Percentiles rank a stretch among this genome's conserved stretches.
These are phyloP conservation scores for Dromas ardeola DNA, from an alignment of 2,113 vertebrate species.

Conservation along the genomic window DNA sequence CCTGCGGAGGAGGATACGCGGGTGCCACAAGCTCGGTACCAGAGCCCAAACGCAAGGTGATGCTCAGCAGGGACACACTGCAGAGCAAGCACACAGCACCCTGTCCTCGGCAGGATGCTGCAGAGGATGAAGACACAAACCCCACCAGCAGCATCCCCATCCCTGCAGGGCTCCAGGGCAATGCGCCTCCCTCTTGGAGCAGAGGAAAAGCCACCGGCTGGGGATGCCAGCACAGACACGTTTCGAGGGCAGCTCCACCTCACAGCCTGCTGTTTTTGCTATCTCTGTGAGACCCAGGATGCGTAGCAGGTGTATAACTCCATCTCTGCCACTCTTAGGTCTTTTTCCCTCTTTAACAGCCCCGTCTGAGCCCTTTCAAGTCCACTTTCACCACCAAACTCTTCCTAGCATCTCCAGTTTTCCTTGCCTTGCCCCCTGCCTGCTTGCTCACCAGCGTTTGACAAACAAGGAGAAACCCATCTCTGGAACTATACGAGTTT, in stretches of 20 bases:
- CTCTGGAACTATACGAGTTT: background rate
- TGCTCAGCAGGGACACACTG: fast-evolving
- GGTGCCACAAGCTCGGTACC: background rate
- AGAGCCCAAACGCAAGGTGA: background rate
- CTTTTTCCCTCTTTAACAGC: background rate
- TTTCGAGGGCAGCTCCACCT: background rate
- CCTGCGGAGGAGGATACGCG: background rate
- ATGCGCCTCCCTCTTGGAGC: background rate
- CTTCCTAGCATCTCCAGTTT: background rate
- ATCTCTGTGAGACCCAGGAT: background rate
- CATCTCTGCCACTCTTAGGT: background rate
- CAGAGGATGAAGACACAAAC: background rate
- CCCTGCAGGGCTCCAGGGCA: background rate
- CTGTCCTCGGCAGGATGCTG: fast-evolving
- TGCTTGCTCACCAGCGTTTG: background rate
- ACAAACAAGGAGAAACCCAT: background rate
- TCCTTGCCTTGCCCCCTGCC: background rate
- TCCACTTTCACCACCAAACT: background rate
- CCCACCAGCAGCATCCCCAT: fast-evolving
- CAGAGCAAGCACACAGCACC: background rate
- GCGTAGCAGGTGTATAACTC: background rate
- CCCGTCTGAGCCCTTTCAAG: background rate
- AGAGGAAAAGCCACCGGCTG: background rate
- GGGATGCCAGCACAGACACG: background rate
- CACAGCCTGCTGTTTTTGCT: background rate